Evolutionary conservation across 2,113 vertebrate genomes (phyloP).

Genomic region (Lepus timidus): DNA sequence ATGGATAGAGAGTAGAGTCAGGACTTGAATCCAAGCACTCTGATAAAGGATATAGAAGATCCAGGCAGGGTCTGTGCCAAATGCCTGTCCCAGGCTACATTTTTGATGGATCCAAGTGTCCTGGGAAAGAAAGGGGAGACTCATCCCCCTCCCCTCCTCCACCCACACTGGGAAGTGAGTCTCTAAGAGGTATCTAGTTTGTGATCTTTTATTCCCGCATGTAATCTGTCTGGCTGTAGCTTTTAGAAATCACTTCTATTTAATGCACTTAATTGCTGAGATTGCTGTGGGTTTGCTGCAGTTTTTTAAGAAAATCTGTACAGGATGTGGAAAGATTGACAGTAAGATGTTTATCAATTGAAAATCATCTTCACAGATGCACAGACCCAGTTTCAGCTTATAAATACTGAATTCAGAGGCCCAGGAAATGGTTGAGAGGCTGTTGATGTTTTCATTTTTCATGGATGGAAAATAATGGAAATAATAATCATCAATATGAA

Average conservation of each 20-base stretch:
- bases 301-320: conserved; percentile 46
- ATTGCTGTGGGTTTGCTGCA: conserved; percentile 39
- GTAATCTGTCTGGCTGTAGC: conserved; percentile 58
- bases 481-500: background rate
- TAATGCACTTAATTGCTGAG: conserved; percentile 77
- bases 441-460: conserved; percentile 35
- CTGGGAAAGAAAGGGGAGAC: background rate
- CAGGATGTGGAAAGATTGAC: conserved; percentile 62
- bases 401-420: conserved; percentile 50
- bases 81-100: too few relatives aligned
- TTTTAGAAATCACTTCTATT: conserved; percentile 77
- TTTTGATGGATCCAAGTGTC: background rate
- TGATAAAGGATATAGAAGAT: too few relatives aligned
- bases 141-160: too few relatives aligned
- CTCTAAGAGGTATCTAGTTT: conserved; percentile 3
- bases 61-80: too few relatives aligned
- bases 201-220: conserved; percentile 67
- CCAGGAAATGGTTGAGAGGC: conserved; percentile 51
- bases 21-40: too few relatives aligned
- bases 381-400: conserved; percentile 8
- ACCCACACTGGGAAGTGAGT: background rate
- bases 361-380: conserved; percentile 63
- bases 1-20: too few relatives aligned
- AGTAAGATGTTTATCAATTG: conserved; percentile 60
- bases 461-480: conserved; percentile 59